Conservation (phyloP, 2,113 vertebrate genomes). For the Furnarius figulus region DNA sequence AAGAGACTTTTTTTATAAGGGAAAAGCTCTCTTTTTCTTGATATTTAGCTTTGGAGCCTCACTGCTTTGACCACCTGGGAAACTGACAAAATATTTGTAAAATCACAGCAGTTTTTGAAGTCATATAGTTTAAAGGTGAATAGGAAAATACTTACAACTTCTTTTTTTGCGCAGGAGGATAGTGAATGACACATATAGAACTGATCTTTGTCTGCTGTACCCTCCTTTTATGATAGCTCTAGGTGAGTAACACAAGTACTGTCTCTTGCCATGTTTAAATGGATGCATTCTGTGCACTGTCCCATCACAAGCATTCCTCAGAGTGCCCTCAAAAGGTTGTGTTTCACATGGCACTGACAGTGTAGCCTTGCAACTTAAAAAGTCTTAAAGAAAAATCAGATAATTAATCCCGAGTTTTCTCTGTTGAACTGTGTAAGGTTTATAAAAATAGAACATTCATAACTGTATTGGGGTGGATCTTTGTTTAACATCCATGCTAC, state of each 20-base stretch:
- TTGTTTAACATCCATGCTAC: not conserved
- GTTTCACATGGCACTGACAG: not conserved
- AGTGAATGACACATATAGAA: slow-evolving; percentile 99
- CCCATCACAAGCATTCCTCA: not conserved
- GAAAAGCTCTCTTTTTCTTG: not conserved
- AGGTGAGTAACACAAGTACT: slow-evolving; percentile 79
- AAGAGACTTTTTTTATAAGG: not conserved
- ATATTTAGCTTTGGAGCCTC: not conserved
- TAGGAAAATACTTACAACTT: slow-evolving; percentile 28
- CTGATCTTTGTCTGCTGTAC: slow-evolving; percentile 97
- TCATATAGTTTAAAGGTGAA: not conserved
- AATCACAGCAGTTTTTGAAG: not conserved
- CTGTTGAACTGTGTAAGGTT: not conserved
- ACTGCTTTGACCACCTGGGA: not conserved
- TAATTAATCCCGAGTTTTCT: not conserved
- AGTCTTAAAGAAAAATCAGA: not conserved
- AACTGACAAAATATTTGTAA: not conserved
- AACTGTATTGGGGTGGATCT: not conserved
- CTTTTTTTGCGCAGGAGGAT: slow-evolving; percentile 89
- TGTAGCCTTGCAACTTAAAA: not conserved
- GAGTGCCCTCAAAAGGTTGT: not conserved
- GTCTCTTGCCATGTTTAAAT: not conserved
- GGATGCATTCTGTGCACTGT: not conserved
- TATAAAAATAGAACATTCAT: not conserved
- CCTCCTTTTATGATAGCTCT: slow-evolving; percentile 99